Conservation (phyloP, 2,113 vertebrate genomes). For the Charina bottae region DNA sequence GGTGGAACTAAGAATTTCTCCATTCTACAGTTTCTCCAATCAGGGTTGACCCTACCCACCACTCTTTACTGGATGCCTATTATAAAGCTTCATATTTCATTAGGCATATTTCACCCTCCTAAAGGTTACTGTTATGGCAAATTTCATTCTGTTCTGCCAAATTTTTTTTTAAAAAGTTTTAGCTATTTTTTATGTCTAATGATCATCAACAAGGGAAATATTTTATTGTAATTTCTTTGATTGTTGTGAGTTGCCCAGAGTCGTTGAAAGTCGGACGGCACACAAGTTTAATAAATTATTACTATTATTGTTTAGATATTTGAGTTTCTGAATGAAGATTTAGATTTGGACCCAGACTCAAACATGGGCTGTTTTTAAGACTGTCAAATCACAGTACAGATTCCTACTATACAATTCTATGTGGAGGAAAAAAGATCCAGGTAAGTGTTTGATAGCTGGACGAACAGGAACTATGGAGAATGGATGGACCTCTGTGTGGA, state of each 20-base stretch:
- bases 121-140: background rate
- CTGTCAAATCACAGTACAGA: background rate
- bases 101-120: background rate
- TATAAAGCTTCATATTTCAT: background rate
- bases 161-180: background rate
- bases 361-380: background rate
- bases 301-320: background rate
- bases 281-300: background rate
- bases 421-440: background rate
- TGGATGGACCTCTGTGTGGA: too few species aligned
- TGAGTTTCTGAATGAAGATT: background rate
- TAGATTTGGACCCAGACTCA: background rate
- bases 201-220: background rate
- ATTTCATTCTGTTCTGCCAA: background rate
- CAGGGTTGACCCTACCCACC: background rate
- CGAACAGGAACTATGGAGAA: background rate
- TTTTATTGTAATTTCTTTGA: background rate
- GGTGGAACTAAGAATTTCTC: background rate
- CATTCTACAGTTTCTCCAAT: background rate
- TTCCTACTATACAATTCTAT: background rate
- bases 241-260: background rate
- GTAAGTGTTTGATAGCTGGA: background rate
- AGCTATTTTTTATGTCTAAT: background rate
- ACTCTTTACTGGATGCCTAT: background rate
- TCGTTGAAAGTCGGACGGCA: background rate